Evolutionary conservation across 1,140 invertebrate genomes (phyloP).

Genomic region (Cyphomyrmex costatus): DNA sequence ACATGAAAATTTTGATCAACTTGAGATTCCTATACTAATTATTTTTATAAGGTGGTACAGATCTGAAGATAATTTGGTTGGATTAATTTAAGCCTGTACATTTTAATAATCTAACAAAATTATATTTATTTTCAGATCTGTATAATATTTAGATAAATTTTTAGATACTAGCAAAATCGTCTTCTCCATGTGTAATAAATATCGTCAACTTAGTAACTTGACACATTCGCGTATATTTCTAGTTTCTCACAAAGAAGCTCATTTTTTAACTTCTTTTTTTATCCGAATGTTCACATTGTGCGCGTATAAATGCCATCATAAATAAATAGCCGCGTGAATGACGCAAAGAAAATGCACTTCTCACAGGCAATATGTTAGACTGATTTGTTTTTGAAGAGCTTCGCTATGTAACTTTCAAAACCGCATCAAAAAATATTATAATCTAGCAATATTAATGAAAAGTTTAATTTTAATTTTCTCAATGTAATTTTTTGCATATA

Average conservation of each 20-base stretch:
- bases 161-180: too few species aligned
- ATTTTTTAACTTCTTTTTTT: conserved; percentile 25
- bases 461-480: background rate
- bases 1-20: too few species aligned
- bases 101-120: too few species aligned
- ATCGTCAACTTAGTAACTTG: background rate
- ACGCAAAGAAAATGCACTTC: conserved; percentile 24
- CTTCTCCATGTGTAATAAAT: background rate
- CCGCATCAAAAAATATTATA: background rate
- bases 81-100: too few species aligned
- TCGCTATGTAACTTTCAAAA: background rate
- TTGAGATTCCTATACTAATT: too few species aligned
- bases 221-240: background rate
- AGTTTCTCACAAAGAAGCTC: background rate
- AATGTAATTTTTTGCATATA: background rate
- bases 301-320: background rate
- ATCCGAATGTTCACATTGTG: background rate
- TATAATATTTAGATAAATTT: too few species aligned
- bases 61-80: too few species aligned
- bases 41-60: too few species aligned
- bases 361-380: background rate
- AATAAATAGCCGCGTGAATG: conserved; percentile 2
- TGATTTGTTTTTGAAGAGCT: background rate
- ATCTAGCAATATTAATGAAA: background rate
- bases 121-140: too few species aligned